A percentile compares a stretch with the other conserved stretches of the same genome.
Evolutionary conservation across 1,140 invertebrate species (phyloP).

Genomic region (Hypothenemus hampei): DNA sequence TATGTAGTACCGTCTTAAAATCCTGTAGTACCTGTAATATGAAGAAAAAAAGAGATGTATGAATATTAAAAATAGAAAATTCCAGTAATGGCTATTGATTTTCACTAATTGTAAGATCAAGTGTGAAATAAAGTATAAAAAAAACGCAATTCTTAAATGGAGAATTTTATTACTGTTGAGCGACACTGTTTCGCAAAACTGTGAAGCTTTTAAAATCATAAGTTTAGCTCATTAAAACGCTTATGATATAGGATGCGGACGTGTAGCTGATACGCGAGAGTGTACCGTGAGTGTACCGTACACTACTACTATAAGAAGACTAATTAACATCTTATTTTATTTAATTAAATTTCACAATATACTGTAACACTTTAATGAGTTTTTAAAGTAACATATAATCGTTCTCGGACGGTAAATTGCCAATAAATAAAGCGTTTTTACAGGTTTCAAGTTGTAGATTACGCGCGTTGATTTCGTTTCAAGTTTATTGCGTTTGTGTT

Average conservation of each 20-base stretch:
- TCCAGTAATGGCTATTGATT: no score
- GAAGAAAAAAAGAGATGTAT: no score
- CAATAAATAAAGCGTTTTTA: slow-evolving; percentile 13
- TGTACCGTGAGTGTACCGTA: no score
- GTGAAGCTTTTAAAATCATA: slow-evolving; percentile 7
- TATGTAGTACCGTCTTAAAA: no score
- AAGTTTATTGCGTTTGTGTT: slow-evolving; percentile 11
- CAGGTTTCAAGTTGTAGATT: slow-evolving; percentile 6
- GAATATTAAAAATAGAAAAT: no score
- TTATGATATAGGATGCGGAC: slow-evolving; percentile 9
- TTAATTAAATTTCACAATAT: slow-evolving; percentile 16
- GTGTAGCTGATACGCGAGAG: background rate
- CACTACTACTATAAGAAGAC: background rate
- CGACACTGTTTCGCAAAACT: background rate
- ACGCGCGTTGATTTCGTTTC: slow-evolving; percentile 4
- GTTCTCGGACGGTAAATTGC: slow-evolving; percentile 5
- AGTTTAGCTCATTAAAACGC: slow-evolving; percentile 8
- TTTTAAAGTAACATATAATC: slow-evolving; percentile 11
- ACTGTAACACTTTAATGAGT: slow-evolving; percentile 12
- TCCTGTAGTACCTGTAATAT: no score
- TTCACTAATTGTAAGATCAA: no score
- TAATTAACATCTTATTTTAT: slow-evolving; percentile 18
- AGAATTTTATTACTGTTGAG: no score
- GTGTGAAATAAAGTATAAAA: no score
- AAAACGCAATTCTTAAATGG: no score